Conservation (phyloP, 2,888 invertebrate genomes). For the Sinotaia quadrata region DNA sequence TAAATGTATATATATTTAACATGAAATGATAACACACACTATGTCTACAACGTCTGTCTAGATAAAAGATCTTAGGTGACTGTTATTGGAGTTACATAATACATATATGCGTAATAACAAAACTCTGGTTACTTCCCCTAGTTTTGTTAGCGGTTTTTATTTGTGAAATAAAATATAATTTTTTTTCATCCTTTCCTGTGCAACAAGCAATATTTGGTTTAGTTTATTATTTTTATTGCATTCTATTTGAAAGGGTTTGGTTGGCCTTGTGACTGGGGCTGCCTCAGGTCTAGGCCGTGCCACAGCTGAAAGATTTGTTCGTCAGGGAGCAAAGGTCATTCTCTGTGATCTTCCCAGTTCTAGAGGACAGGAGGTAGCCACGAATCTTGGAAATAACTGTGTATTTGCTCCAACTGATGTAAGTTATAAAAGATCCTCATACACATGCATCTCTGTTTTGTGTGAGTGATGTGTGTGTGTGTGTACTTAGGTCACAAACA, state of each 20-base stretch:
- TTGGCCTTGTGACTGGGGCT: slow-evolving; percentile 90
- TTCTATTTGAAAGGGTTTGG: slow-evolving; percentile 53
- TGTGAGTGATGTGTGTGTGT: not conserved
- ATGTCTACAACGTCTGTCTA: too few relatives aligned
- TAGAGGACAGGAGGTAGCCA: slow-evolving; percentile 84
- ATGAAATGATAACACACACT: too few relatives aligned
- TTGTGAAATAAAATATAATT: too few relatives aligned
- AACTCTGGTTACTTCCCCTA: too few relatives aligned
- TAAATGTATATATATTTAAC: too few relatives aligned
- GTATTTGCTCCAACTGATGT: slow-evolving; percentile 89
- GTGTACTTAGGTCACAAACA: not conserved
- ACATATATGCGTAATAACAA: too few relatives aligned
- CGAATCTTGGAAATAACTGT: slow-evolving; percentile 80
- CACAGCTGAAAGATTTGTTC: slow-evolving; percentile 87
- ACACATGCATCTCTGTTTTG: not conserved
- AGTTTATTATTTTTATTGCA: not conserved
- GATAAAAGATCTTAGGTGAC: too few relatives aligned
- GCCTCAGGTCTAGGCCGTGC: slow-evolving; percentile 96
- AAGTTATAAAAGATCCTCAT: slow-evolving; percentile 71
- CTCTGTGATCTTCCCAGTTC: slow-evolving; percentile 90
- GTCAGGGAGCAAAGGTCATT: slow-evolving; percentile 88
- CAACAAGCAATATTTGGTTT: too few relatives aligned
- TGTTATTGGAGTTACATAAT: too few relatives aligned
- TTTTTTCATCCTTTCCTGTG: too few relatives aligned
- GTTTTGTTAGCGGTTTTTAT: too few relatives aligned